phyloP scores from a whole-genome alignment of 1,140 invertebrate species.

The Drosophila jambulina region DNA sequence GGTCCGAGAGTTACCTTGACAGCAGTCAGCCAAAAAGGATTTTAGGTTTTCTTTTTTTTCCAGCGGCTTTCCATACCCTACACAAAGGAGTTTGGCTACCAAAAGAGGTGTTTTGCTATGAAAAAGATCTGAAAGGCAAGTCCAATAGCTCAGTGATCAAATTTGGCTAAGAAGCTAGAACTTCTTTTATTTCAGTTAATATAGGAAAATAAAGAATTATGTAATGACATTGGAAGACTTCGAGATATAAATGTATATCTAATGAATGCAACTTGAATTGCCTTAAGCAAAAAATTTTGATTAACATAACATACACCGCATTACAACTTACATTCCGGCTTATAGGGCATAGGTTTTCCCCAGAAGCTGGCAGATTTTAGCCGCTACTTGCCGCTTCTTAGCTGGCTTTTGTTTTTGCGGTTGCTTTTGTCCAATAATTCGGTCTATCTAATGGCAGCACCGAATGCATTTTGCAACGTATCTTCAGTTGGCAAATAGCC shows the following conservation, averaged over 20 bases:
- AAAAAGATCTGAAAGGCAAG: background rate
- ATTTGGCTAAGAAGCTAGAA: background rate
- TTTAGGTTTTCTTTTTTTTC: constrained; percentile 41
- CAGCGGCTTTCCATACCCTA: constrained; percentile 54
- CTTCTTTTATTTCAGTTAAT: background rate
- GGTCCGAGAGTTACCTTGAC: constrained; percentile 66
- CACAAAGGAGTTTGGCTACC: background rate
- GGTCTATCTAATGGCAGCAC: constrained; percentile 76
- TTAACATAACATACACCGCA: background rate
- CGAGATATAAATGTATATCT: background rate
- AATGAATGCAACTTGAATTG: background rate
- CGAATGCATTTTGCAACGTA: constrained; percentile 81
- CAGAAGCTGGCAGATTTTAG: background rate
- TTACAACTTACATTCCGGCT: background rate
- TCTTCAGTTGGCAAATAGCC: constrained; percentile 76
- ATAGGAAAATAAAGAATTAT: background rate
- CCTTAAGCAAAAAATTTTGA: background rate
- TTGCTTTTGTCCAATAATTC: constrained; percentile 76
- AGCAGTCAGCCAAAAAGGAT: constrained; percentile 78
- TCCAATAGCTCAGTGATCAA: background rate
- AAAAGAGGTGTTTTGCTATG: background rate
- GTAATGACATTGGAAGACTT: background rate
- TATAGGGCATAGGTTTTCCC: constrained; percentile 33
- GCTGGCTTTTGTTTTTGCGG: constrained; percentile 73
- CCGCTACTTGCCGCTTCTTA: constrained; percentile 33